A percentile compares a stretch with the other conserved stretches of the same genome.
Evolutionary conservation across 2,797 vertebrate genomes (phyloP).

Genomic region (Pseudocheirus occidentalis): DNA sequence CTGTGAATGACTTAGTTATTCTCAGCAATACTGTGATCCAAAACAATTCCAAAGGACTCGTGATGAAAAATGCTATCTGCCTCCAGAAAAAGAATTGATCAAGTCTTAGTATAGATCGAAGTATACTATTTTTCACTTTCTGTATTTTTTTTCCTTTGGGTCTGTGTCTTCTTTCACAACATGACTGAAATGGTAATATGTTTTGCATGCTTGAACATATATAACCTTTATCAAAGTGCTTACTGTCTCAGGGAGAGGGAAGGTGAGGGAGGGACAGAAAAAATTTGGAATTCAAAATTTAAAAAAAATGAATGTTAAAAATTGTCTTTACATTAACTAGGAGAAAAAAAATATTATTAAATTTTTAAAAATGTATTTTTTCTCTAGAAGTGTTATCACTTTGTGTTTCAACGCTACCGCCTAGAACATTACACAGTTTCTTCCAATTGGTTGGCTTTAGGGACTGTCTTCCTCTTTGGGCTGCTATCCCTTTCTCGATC

Average conservation of each 20-base stretch:
- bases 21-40: not conserved
- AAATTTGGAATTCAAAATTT: not conserved
- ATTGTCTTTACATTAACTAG: not conserved
- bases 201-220: not conserved
- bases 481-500: conserved; percentile 95
- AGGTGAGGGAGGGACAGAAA: not conserved
- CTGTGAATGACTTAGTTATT: not conserved
- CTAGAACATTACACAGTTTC: conserved; percentile 98
- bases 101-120: not conserved
- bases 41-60: not conserved
- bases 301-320: not conserved
- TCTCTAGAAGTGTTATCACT: conserved; percentile 98
- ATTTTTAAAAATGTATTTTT: not conserved
- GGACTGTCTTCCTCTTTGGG: conserved; percentile 90
- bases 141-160: not conserved
- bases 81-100: not conserved
- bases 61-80: not conserved
- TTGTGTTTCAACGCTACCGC: conserved; percentile 96
- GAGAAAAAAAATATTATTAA: not conserved
- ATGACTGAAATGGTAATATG: not conserved
- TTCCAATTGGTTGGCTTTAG: conserved; percentile 95
- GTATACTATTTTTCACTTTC: not conserved
- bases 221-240: not conserved
- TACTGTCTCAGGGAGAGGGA: not conserved
- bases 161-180: not conserved